Base-by-base conservation (phyloP, 2,113 vertebrate species). In the Illadopsis cleaveri region DNA sequence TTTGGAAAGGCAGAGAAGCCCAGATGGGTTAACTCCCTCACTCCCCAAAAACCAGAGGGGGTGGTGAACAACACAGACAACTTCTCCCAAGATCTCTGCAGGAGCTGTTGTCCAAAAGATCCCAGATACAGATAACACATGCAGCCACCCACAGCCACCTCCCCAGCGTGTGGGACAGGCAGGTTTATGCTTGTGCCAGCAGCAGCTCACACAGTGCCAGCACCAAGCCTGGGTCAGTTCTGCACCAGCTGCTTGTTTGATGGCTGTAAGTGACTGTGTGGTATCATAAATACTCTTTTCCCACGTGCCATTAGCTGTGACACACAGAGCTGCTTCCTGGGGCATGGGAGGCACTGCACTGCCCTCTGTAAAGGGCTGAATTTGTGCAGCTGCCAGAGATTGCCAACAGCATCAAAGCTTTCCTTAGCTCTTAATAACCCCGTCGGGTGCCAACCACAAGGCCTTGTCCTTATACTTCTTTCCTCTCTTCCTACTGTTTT, bases 121-220 rank as follows among this genome's bases (percentile, higher is more conserved):
- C 4, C 33, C 38, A 30, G 35, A 3, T 16, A 2, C 0, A 1
- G 18, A 13, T 0, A 27, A 53, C 65, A 27, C 8, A 0, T 15
- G 28, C 23, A 15, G 4, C 10, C 10, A 28, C 25, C 44, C 22
- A 25, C 16, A 5, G 64, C 28, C 42, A 7, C 80, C 30, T 48
- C 73, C 16, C 23, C 70, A 30, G 61, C 8, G 0, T 5, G 1
- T 24, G 48, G 62, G 45, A 71, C 77, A 23, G 56, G 62, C 45
- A 30, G 40, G 2, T 38, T 45, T 15, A 6, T 6, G 15, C 38
- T 31, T 68, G 48, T 51, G 31, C 45, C 68, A 68, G 71, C 62
- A 68, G 6, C 57, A 86, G 68, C 53, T n/a, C 72, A 0, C 61
- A 1, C 4, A 15, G 5, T 35, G 62, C 68, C 5, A 44, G 20